A percentile compares a stretch with the other conserved stretches of the same genome.
Conservation (phyloP, 2,113 vertebrate genomes). For the Oenanthe melanoleuca region DNA sequence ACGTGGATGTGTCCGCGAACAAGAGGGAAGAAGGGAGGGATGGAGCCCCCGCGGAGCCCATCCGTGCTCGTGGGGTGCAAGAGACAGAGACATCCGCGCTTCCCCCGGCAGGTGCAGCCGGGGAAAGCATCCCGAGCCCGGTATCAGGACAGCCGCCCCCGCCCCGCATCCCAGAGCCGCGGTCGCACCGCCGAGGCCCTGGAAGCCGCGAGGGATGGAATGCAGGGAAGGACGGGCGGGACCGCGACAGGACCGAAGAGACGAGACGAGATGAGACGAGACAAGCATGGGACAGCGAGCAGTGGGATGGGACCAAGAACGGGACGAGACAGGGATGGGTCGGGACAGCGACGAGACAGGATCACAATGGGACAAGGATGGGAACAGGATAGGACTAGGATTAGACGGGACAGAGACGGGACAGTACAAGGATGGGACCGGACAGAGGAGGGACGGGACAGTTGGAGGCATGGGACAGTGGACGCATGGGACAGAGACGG, state of each 20-base stretch:
- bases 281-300: too few relatives aligned
- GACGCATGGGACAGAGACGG: too few relatives aligned
- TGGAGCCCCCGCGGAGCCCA: neutral
- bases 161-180: neutral
- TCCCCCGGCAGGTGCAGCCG: neutral
- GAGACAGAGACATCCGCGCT: neutral
- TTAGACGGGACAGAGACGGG: too few relatives aligned
- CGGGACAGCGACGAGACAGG: neutral
- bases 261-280: neutral
- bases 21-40: neutral
- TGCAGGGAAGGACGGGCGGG: too few relatives aligned
- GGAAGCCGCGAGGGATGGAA: neutral
- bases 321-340: neutral
- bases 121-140: neutral
- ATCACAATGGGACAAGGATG: neutral
- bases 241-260: too few relatives aligned
- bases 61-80: fast-evolving
- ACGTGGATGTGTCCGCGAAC: neutral
- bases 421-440: too few relatives aligned
- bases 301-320: neutral
- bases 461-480: neutral
- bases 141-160: neutral
- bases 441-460: neutral
- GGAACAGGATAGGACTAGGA: neutral
- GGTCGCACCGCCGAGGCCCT: neutral